Evolutionary conservation across 1,140 invertebrate species (phyloP), one percentile per base, ranked within the genome.

Genomic region (Thalassaphorura encarpata): DNA sequence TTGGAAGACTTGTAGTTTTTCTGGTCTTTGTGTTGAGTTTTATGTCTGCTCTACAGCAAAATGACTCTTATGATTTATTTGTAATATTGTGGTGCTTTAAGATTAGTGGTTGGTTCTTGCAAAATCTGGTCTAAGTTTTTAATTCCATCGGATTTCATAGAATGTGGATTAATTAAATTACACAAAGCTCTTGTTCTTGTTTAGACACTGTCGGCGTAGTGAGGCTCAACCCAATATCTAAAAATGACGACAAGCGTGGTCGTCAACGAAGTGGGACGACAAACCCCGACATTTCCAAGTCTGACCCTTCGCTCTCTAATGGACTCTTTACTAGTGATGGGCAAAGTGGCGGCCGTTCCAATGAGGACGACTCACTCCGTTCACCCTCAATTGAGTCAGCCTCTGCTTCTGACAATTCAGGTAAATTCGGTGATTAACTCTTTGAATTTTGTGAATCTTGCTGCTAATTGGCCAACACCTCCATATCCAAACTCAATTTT

Each of bases 191-290:
- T n/a, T n/a, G n/a, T n/a, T n/a, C n/a, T n/a, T n/a, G n/a, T n/a
- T 28, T 40, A 62, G 60, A 58, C 41, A 29, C 50, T 21, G 61
- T 58, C n/a, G 55, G 55, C 21, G 58, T 61, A 27, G 55, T 60
- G 23, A 41, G 52, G 39, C 59, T 61, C 27, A 64, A 55, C 18
- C 62, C 62, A 21, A 61, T 61, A 56, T 40, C 51, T 2, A 63
- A 63, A n/a, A 21, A 42, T 21, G 55, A 63, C n/a, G 58, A 64
- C 19, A 61, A 64, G 53, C 41, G 61, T 43, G 54, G 48, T 46
- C 46, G 58, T 28, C 19, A 46, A 41, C 23, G 49, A n/a, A 19
- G 42, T 16, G 21, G 39, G 47, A n/a, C 50, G 36, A 39, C 19
- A 27, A 23, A 50, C 13, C 8, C 23, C 8, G 24, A 33, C 26